Conservation (phyloP, 2,888 invertebrate species). For the Adelognathus sp. region DNA sequence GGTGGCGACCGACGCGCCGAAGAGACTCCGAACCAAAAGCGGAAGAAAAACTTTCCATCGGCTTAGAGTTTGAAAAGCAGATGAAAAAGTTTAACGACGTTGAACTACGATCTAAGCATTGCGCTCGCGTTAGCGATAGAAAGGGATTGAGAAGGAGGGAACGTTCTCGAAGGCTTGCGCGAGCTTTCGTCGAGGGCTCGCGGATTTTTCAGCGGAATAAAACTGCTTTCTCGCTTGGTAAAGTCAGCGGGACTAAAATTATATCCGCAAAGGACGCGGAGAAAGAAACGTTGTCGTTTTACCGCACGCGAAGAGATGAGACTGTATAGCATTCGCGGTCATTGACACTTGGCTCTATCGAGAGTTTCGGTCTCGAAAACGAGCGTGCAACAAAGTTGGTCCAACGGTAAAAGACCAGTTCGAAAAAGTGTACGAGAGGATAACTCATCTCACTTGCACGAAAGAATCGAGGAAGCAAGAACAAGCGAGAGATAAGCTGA, state of each 20-base stretch:
- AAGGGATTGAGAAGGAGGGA: not conserved
- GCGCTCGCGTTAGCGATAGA: slow-evolving; percentile 51
- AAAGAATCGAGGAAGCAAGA: not conserved
- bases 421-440: not conserved
- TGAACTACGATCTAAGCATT: slow-evolving; percentile 68
- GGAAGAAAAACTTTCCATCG: slow-evolving; percentile 74
- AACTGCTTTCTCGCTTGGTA: slow-evolving; percentile 39
- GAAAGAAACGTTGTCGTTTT: not conserved
- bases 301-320: not conserved
- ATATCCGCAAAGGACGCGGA: slow-evolving; percentile 28
- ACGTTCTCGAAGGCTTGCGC: not conserved
- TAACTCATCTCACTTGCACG: not conserved
- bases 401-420: not conserved
- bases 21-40: slow-evolving; percentile 58
- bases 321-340: slow-evolving; percentile 12
- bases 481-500: not conserved
- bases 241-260: slow-evolving; percentile 47
- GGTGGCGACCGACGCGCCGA: slow-evolving; percentile 33
- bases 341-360: slow-evolving; percentile 28
- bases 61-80: slow-evolving; percentile 74
- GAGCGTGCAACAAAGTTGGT: not conserved
- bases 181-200: not conserved
- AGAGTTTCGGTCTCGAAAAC: not conserved
- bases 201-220: slow-evolving; percentile 44
- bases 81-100: slow-evolving; percentile 78